Base-by-base conservation (phyloP, 1,140 invertebrate genomes). In the Doryteuthis pealeii region DNA sequence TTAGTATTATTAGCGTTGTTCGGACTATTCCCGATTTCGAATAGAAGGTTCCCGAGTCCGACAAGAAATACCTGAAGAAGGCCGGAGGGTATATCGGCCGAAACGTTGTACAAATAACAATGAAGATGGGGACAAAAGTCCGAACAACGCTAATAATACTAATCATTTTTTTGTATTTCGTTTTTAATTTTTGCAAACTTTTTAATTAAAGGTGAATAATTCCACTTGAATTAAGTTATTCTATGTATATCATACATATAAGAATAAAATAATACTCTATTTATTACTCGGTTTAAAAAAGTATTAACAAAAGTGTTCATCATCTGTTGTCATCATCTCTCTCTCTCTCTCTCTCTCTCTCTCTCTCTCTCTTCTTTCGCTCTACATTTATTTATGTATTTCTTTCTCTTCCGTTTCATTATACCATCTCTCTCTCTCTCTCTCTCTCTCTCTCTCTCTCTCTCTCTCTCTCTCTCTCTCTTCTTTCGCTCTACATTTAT, bases 401-500 rank as follows among this genome's bases (percentile, higher is more conserved):
- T 75, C 72, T 26, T 87, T 82, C 22, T 87, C 75, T 77, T 86
- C 84, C 70, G 80, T 72, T 84, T 77, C 84, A 77, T 76, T 86
- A 88, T 54, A 74, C 84, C 70, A 86, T 79, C 68, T 82, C 83
- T 35, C 69, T 76, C 74, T 85, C 82, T 80, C 86, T 86, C 67
- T 75, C 72, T 71, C 82, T 87, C 78, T 80, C 81, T 76, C 71
- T 83, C 74, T 84, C 81, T 79, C 87, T 85, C 72, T 86, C 85
- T 71, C 86, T 83, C 75, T 87, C 85, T 73, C 85, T 87, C 66
- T 81, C 45, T 62, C 80, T 74, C 74, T 83, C 79, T 77, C 81
- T 81, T 71, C 87, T 86, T 32, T 82, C 84, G 72, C 86, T 77
- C 75, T 87, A 84, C 80, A 87, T 86, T 67, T 87, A 78, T 79